A percentile compares a stretch with the other conserved stretches of the same genome.
These are phyloP conservation scores for Icerya purchasi DNA, from an alignment of 2,888 invertebrate genomes.

Conservation along the genomic window DNA sequence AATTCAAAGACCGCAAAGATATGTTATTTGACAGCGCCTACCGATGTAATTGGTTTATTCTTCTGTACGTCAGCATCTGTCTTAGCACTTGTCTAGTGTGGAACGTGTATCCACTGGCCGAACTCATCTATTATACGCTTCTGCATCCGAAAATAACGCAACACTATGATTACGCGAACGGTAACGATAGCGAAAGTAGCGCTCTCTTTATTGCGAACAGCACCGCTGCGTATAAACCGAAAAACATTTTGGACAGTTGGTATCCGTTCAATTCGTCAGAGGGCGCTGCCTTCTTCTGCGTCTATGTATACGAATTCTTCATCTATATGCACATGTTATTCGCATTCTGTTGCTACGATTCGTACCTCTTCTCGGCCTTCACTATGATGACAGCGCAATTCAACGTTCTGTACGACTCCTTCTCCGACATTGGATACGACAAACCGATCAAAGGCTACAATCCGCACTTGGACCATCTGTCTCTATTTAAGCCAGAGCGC, in stretches of 20 bases:
- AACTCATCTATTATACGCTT: conserved; percentile 5
- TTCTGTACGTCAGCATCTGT: conserved; percentile 7
- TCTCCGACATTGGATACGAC: conserved; percentile 11
- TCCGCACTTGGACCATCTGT: conserved; percentile 10
- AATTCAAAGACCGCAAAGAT: conserved; percentile 7
- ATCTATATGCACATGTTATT: conserved; percentile 12
- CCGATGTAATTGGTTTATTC: conserved; percentile 10
- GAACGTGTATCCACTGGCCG: conserved; percentile 11
- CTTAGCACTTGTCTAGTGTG: conserved; percentile 9
- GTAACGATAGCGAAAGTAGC: neutral
- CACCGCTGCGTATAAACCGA: neutral
- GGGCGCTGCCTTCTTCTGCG: conserved; percentile 6
- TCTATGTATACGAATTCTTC: conserved; percentile 10
- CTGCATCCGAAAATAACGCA: too few relatives aligned
- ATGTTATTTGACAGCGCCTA: conserved; percentile 8
- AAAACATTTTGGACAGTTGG: conserved; percentile 11
- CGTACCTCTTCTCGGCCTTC: conserved; percentile 10
- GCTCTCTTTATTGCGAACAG: neutral
- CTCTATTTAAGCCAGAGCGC: conserved; percentile 7
- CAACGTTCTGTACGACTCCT: conserved; percentile 5
- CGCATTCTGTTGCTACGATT: conserved; percentile 13
- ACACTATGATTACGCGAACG: neutral
- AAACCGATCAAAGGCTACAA: conserved; percentile 10
- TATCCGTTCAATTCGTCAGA: conserved; percentile 10
- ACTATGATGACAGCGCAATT: conserved; percentile 12